Percentiles rank a stretch among this genome's conserved stretches.
Conservation (phyloP, 2,888 invertebrate species). For the Hirtodrosophila cameraria region DNA sequence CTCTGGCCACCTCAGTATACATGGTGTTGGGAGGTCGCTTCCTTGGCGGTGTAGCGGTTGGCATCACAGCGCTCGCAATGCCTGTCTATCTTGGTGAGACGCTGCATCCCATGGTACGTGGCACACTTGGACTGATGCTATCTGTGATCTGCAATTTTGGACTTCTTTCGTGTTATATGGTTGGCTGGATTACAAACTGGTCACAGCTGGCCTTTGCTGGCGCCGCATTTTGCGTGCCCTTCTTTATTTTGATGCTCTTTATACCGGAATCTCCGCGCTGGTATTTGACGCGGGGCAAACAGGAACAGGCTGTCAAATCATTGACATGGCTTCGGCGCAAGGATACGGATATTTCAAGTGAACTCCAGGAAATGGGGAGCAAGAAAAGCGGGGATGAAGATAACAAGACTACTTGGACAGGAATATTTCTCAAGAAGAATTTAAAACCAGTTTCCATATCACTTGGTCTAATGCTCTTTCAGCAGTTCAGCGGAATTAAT, state of each 20-base stretch:
- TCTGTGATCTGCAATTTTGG: constrained; percentile 92
- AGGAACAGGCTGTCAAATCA: constrained; percentile 87
- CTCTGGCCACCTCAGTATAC: constrained; percentile 87
- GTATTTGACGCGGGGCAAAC: constrained; percentile 86
- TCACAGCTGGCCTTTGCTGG: constrained; percentile 46
- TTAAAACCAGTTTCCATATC: constrained; percentile 88
- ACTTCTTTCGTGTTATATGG: constrained; percentile 89
- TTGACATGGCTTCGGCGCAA: constrained; percentile 88
- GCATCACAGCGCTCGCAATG: constrained; percentile 90
- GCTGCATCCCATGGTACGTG: constrained; percentile 90
- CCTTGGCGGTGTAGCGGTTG: constrained; percentile 79
- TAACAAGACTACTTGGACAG: constrained; percentile 82
- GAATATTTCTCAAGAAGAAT: constrained; percentile 83
- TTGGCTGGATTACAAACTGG: constrained; percentile 83
- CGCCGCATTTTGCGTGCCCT: constrained; percentile 85
- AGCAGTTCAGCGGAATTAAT: constrained; percentile 92
- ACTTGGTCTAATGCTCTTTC: constrained; percentile 92
- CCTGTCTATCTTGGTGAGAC: constrained; percentile 93
- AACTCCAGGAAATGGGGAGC: constrained; percentile 83
- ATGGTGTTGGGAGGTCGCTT: constrained; percentile 58
- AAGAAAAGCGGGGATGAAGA: constrained; percentile 71
- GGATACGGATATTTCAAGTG: constrained; percentile 86
- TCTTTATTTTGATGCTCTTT: constrained; percentile 88
- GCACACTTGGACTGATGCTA: constrained; percentile 91
- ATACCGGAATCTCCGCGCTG: constrained; percentile 93